Conservation (phyloP, 2,113 vertebrate genomes). For the Aptenodytes patagonicus region DNA sequence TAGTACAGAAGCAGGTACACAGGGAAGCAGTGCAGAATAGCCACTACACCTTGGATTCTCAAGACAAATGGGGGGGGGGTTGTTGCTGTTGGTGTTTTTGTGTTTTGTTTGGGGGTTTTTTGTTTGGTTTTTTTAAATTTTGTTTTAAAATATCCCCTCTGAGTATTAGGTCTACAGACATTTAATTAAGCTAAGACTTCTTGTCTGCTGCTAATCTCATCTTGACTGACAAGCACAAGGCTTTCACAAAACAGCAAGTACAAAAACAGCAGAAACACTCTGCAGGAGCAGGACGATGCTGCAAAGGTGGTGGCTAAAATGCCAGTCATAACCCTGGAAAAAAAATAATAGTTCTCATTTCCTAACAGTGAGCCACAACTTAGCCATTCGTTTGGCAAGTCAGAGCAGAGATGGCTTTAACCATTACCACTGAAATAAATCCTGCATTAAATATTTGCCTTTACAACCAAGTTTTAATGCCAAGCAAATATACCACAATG, state of each 20-base stretch:
- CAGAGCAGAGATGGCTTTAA: background rate
- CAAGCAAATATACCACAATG: background rate
- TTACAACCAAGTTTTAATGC: background rate
- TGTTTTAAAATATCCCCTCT: background rate
- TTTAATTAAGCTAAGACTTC: background rate
- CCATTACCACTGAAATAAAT: background rate
- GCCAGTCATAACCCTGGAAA: background rate
- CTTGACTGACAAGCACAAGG: background rate
- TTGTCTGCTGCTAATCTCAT: background rate
- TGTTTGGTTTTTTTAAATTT: background rate
- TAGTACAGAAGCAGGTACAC: background rate
- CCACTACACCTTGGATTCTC: background rate
- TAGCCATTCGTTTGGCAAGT: background rate
- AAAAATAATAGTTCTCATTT: background rate
- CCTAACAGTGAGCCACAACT: background rate
- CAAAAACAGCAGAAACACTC: background rate
- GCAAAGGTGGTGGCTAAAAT: background rate
- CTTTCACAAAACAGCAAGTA: background rate
- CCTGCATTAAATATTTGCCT: background rate
- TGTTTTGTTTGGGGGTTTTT: background rate
- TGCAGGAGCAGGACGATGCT: background rate
- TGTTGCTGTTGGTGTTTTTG: background rate
- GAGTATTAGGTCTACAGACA: background rate
- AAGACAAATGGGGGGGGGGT: fast-evolving
- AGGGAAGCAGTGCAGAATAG: background rate